Evolutionary conservation across 2,113 vertebrate species (phyloP), one percentile per base, ranked within the genome.

Genomic region (Leptocoma aspasia): DNA sequence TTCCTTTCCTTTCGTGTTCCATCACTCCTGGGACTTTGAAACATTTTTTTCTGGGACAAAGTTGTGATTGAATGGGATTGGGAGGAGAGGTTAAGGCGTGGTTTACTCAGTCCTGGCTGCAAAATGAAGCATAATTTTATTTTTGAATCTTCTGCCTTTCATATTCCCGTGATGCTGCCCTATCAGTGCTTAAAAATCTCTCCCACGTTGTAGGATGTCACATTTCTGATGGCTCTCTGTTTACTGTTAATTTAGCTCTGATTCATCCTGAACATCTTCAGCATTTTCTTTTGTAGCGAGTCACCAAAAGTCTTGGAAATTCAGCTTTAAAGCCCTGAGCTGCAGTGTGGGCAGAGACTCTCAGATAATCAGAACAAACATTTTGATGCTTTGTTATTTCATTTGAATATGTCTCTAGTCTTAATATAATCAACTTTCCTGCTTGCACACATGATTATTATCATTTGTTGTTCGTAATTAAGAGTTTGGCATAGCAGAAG

Each of bases 201-300:
- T 44, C 41, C 15, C 16, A 1, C 3, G 0, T n/a, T 53, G 18
- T 44, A 31, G 50, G 5, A 27, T 26, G 7, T 6, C 9, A 8
- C 7, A 8, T 23, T 69, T 82, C 59, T 60, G 28, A 27, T 16
- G 15, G 22, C 13, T 28, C 28, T 82, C 28, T 19, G 10, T 28
- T 75, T 39, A 5, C 26, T 28, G 2, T 22, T 53, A 39, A 21
- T 70, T 70, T 52, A 68, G 9, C 30, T 89, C 44, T 56, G 49
- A 60, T 9, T 90, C 66, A 27, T 8, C 31, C 50, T 66, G 35
- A 69, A 66, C 82, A 77, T 33, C 47, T 45, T 35, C 17, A n/a
- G 9, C 21, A 3, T 84, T 91, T 92, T 49, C 19, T 49, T 61
- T 54, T 11, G 18, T 10, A 42, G 3, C 33, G 11, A 66, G 16